Percentiles rank a stretch among this genome's conserved stretches.
Evolutionary conservation across 2,113 vertebrate genomes (phyloP).

Genomic region (Triplophysa dalaica): DNA sequence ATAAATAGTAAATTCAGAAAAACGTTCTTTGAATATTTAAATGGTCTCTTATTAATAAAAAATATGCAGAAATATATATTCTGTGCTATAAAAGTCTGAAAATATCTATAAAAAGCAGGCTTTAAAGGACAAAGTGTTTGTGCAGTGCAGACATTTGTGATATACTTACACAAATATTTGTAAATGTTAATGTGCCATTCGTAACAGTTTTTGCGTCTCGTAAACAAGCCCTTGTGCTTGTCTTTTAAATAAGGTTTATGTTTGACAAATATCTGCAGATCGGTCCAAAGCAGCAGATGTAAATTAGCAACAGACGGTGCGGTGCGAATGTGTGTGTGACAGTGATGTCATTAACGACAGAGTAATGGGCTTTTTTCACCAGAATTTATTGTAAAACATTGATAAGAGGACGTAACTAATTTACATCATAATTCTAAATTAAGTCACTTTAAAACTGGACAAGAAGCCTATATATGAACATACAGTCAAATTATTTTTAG

Average conservation of each 20-base stretch:
- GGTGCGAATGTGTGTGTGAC: neutral
- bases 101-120: neutral
- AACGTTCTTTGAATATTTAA: no score
- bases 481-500: neutral
- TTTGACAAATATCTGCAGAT: neutral
- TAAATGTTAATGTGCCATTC: slow-evolving; percentile 9
- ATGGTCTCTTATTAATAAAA: no score
- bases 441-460: neutral
- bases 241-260: neutral
- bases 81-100: neutral
- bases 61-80: neutral
- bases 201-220: neutral
- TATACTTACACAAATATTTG: neutral
- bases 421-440: neutral
- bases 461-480: neutral
- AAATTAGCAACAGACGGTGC: neutral
- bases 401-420: neutral
- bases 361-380: neutral
- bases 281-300: neutral
- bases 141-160: neutral
- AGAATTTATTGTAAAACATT: neutral
- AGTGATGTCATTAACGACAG: neutral
- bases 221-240: neutral
- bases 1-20: no score
- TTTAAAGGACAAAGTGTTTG: neutral